Conservation (phyloP, 2,113 vertebrate genomes). For the Notechis scutatus region DNA sequence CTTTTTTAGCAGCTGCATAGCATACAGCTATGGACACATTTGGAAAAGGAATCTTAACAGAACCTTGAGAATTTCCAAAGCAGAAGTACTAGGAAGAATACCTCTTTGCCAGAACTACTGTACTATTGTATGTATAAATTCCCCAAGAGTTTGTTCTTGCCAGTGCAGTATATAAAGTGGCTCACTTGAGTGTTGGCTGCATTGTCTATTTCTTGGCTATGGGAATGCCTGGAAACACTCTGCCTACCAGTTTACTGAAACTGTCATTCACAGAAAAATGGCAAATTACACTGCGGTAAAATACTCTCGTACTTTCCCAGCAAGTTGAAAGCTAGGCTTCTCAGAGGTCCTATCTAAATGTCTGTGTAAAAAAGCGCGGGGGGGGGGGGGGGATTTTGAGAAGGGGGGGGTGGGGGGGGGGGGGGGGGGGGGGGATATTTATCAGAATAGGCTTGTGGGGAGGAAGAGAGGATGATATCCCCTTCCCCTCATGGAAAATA, state of each 20-base stretch:
- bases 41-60: not conserved
- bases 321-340: not conserved
- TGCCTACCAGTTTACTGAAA: not conserved
- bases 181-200: not conserved
- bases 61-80: not conserved
- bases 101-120: not conserved
- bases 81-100: not conserved
- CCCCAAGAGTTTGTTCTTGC: not conserved
- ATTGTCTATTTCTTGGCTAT: not conserved
- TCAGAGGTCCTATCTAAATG: not conserved
- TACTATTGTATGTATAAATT: not conserved
- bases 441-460: not conserved
- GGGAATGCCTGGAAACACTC: not conserved
- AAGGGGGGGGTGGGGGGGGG: fast-evolving
- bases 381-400: fast-evolving
- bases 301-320: not conserved
- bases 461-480: not conserved
- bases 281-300: not conserved
- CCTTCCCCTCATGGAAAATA: not conserved
- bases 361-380: not conserved
- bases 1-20: not conserved
- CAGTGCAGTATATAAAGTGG: not conserved
- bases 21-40: not conserved
- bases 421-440: fast-evolving
- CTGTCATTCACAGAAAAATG: not conserved